A percentile compares a stretch with the other conserved stretches of the same genome.
These are phyloP conservation scores for Xanthorhoe designata DNA, from an alignment of 2,888 invertebrate genomes.

Conservation along the genomic window DNA sequence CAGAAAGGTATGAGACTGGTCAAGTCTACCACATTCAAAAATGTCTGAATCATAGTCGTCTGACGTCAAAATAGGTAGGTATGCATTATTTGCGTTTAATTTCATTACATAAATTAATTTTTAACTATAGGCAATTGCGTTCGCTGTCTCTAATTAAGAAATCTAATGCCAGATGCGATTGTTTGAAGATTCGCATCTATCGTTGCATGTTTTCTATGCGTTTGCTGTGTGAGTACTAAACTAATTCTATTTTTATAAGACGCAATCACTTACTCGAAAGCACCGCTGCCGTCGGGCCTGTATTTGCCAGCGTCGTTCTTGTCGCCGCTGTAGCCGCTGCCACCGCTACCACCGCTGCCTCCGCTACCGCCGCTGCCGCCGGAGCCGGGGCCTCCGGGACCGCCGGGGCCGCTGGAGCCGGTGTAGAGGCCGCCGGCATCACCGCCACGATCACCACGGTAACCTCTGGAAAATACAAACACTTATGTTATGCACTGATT, in stretches of 20 bases:
- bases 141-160: no score
- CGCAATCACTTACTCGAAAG: constrained; percentile 48
- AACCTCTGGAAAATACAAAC: constrained; percentile 57
- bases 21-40: no score
- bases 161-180: no score
- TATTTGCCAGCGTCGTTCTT: constrained; percentile 53
- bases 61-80: no score
- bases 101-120: no score
- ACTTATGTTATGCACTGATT: background rate
- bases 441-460: constrained; percentile 72
- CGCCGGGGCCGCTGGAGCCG: constrained; percentile 57
- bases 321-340: constrained; percentile 50
- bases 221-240: no score
- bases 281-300: constrained; percentile 55
- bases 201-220: no score
- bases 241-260: background rate
- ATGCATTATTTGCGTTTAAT: no score
- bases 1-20: no score
- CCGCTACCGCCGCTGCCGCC: constrained; percentile 50
- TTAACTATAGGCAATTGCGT: no score
- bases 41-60: no score
- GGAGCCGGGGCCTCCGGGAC: constrained; percentile 53
- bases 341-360: constrained; percentile 49
- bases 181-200: no score
- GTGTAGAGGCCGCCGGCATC: constrained; percentile 72